These are phyloP conservation scores for Carapus acus DNA, from an alignment of 2,797 vertebrate genomes.

Conservation along the genomic window DNA sequence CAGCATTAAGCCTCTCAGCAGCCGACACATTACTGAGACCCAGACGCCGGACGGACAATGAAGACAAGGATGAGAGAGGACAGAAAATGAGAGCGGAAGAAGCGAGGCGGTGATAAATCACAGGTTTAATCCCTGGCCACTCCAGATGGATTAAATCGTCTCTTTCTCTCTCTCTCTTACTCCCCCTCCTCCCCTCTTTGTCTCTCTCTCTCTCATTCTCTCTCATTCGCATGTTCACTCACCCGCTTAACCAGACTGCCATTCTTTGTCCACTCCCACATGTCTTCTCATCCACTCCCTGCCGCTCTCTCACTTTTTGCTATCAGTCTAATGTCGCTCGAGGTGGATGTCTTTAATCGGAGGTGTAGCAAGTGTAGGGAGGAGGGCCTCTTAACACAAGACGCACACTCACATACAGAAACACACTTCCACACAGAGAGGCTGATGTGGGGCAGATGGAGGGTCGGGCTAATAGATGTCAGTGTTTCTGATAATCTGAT, in stretches of 20 bases:
- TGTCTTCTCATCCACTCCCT: constrained; percentile 25
- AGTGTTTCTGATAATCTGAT: constrained; percentile 58
- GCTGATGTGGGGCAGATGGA: constrained; percentile 35
- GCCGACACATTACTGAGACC: constrained; percentile 45
- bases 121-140: constrained; percentile 66
- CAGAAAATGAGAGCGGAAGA: constrained; percentile 53
- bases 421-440: constrained; percentile 14
- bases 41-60: constrained; percentile 47
- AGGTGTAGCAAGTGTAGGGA: constrained; percentile 37
- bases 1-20: constrained; percentile 64
- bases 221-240: constrained; percentile 11
- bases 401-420: constrained; percentile 12
- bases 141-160: constrained; percentile 68
- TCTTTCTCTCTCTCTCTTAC: constrained; percentile 19
- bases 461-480: constrained; percentile 53
- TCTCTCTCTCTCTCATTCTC: no score
- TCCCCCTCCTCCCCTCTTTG: background rate
- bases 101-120: constrained; percentile 58
- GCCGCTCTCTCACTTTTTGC: constrained; percentile 20
- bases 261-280: constrained; percentile 22
- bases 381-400: constrained; percentile 18
- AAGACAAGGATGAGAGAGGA: constrained; percentile 43
- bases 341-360: constrained; percentile 57
- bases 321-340: constrained; percentile 59
- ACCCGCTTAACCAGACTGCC: constrained; percentile 43